Percentiles rank a stretch among this genome's conserved stretches.
These are phyloP conservation scores for Dasypogon diadema DNA, from an alignment of 2,888 invertebrate genomes.

Conservation along the genomic window DNA sequence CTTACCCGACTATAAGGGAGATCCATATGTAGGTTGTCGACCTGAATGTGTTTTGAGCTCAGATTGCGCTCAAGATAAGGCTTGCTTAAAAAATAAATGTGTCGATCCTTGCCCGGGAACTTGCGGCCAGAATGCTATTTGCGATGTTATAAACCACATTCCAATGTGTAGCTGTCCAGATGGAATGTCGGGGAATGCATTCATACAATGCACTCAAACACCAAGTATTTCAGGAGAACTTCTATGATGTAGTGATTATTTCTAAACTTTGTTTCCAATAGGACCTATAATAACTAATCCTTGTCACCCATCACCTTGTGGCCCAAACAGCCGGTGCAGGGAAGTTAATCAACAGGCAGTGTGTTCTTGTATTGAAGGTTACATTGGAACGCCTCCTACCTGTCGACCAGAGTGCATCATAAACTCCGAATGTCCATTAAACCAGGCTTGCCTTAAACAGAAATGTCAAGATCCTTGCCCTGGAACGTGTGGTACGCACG, in stretches of 20 bases:
- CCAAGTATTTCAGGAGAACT: slow-evolving; percentile 68
- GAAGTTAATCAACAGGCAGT: slow-evolving; percentile 73
- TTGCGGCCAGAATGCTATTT: slow-evolving; percentile 78
- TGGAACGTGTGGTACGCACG: slow-evolving; percentile 78
- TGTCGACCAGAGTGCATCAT: slow-evolving; percentile 79
- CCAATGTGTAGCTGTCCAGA: slow-evolving; percentile 75
- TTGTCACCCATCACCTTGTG: slow-evolving; percentile 74
- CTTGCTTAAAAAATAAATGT: slow-evolving; percentile 80
- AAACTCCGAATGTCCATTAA: slow-evolving; percentile 75
- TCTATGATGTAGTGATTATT: background rate
- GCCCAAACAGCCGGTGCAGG: slow-evolving; percentile 74
- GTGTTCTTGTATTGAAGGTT: slow-evolving; percentile 78
- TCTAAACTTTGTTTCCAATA: slow-evolving; percentile 60
- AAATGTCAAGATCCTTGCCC: slow-evolving; percentile 80
- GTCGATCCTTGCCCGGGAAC: slow-evolving; percentile 80
- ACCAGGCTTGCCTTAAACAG: slow-evolving; percentile 76
- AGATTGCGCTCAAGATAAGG: slow-evolving; percentile 76
- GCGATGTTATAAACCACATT: slow-evolving; percentile 80
- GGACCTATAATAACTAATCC: slow-evolving; percentile 69
- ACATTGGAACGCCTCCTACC: slow-evolving; percentile 76
- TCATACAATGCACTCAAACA: slow-evolving; percentile 73
- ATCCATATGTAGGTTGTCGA: slow-evolving; percentile 77
- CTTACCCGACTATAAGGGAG: slow-evolving; percentile 75
- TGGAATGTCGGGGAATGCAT: slow-evolving; percentile 79
- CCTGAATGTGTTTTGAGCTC: slow-evolving; percentile 79